A percentile compares a stretch with the other conserved stretches of the same genome.
Conservation (phyloP, 2,797 vertebrate species). For the Centroberyx gerrardi region DNA sequence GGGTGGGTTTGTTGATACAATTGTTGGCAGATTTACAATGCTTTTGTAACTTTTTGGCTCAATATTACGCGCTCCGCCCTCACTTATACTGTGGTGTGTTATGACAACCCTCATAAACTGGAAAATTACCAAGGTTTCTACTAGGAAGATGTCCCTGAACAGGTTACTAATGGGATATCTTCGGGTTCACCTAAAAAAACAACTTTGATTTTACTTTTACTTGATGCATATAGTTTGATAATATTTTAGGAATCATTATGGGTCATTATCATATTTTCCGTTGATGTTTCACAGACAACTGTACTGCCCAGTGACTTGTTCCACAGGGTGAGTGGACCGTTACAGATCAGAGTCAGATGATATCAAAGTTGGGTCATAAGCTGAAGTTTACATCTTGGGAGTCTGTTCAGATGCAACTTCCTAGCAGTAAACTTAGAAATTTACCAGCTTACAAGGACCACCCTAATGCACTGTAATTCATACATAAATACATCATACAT, state of each 20-base stretch:
- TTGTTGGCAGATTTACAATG: not conserved
- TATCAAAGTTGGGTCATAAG: not conserved
- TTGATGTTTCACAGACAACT: no score
- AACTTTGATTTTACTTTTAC: no score
- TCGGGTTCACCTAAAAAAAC: no score
- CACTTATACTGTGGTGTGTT: not conserved
- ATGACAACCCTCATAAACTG: slow-evolving; percentile 7
- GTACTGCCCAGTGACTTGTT: no score
- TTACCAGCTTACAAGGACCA: not conserved
- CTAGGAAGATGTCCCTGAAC: not conserved
- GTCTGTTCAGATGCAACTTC: not conserved
- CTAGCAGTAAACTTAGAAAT: not conserved
- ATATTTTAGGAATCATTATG: no score
- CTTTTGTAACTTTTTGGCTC: not conserved
- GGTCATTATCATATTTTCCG: no score
- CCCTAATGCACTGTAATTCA: not conserved
- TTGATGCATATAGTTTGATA: no score
- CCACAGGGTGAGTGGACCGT: no score
- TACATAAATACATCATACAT: no score
- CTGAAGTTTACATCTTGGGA: not conserved
- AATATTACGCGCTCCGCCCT: slow-evolving; percentile 16
- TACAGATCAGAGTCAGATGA: no score
- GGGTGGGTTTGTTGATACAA: slow-evolving; percentile 23
- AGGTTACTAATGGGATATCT: not conserved
- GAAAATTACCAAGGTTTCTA: not conserved